phyloP scores from a whole-genome alignment of 2,113 vertebrate genomes.

The Ahaetulla prasina region DNA sequence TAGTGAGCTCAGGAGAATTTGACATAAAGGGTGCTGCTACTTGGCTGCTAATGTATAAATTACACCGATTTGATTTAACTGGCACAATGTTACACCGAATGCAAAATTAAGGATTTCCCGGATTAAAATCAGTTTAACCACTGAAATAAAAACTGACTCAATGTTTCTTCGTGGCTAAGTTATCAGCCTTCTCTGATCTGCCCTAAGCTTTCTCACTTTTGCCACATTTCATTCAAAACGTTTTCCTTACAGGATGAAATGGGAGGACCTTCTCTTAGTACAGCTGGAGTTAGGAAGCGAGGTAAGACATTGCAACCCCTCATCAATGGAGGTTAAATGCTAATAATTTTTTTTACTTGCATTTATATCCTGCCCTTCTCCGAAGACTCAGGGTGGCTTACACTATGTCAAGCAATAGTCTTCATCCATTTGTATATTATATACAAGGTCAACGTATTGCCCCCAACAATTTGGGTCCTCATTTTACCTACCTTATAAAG shows the following conservation, averaged over 20 bases:
- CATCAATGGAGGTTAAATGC: neutral
- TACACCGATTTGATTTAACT: neutral
- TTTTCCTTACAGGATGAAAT: slow-evolving; percentile 30
- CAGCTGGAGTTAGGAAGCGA: neutral
- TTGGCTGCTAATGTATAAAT: neutral
- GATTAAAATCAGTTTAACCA: neutral
- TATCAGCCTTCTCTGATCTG: neutral
- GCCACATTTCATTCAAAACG: neutral
- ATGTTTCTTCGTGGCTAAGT: neutral
- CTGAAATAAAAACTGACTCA: neutral
- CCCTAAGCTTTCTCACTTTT: neutral
- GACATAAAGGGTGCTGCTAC: neutral
- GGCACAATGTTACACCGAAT: neutral
- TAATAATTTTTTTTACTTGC: neutral
- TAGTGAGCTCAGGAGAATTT: neutral
- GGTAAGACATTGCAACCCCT: neutral
- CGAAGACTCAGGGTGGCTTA: too few species aligned
- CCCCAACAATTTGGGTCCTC: too few species aligned
- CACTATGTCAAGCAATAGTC: too few species aligned
- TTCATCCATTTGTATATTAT: too few species aligned
- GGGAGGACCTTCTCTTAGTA: rapidly evolving
- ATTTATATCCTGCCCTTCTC: too few species aligned
- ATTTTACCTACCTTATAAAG: too few species aligned
- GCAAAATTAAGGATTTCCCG: neutral
- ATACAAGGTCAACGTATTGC: too few species aligned